These are phyloP conservation scores for Forbesichthys papilliferus DNA, from an alignment of 2,113 vertebrate genomes.

Conservation along the genomic window DNA sequence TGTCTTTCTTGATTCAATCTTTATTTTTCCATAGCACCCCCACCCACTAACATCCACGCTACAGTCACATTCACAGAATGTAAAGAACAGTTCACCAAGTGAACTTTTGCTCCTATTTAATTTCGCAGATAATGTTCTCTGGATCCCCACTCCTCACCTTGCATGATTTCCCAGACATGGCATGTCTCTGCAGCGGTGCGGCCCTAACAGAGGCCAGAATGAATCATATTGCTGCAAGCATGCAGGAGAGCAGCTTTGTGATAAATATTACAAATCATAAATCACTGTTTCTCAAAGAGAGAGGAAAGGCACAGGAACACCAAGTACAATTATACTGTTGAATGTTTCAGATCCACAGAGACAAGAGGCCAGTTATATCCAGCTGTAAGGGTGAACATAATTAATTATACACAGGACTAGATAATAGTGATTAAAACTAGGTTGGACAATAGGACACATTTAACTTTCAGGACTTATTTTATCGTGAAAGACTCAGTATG, in stretches of 20 bases:
- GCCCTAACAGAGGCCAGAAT: conserved; percentile 70
- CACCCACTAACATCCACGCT: conserved; percentile 26
- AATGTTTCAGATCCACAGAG: conserved; percentile 44
- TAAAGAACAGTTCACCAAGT: conserved; percentile 48
- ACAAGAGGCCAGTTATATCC: conserved; percentile 39
- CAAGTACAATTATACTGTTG: conserved; percentile 17
- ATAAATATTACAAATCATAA: conserved; percentile 78
- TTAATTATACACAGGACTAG: too few species aligned
- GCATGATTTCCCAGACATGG: conserved; percentile 76
- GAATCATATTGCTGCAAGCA: conserved; percentile 76
- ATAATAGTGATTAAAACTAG: too few species aligned
- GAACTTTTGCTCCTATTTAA: conserved; percentile 72
- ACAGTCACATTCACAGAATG: conserved; percentile 66
- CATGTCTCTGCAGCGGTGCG: conserved; percentile 63
- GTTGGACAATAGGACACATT: conserved; percentile 24
- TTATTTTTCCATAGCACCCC: conserved; percentile 46
- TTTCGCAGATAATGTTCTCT: conserved; percentile 64
- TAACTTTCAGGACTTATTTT: too few species aligned
- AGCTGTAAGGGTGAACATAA: too few species aligned
- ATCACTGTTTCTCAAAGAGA: conserved; percentile 64
- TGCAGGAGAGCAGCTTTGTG: conserved; percentile 66
- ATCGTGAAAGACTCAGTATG: too few species aligned
- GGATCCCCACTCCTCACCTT: conserved; percentile 68
- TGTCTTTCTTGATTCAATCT: conserved; percentile 64
- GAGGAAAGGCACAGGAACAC: not conserved